Evolutionary conservation across 2,888 invertebrate genomes (phyloP).

Genomic region (Microplitis manilae): DNA sequence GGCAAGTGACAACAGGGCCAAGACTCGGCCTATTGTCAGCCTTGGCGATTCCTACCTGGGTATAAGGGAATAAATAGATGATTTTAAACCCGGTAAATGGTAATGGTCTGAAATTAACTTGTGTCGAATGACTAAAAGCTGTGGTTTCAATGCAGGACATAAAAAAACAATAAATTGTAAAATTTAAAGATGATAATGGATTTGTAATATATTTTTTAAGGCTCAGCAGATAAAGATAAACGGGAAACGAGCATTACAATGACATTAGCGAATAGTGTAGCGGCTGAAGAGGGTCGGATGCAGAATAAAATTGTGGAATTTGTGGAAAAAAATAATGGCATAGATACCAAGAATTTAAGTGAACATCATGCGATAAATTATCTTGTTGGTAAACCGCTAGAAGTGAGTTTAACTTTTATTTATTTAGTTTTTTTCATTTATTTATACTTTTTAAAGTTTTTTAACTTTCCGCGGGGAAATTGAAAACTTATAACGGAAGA

Average conservation of each 20-base stretch:
- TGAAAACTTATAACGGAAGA: not conserved
- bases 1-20: no score
- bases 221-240: not conserved
- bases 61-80: no score
- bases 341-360: slow-evolving; percentile 37
- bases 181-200: not conserved
- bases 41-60: no score
- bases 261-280: slow-evolving; percentile 36
- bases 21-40: no score
- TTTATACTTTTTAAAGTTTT: slow-evolving; percentile 24
- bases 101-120: no score
- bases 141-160: not conserved
- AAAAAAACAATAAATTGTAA: not conserved
- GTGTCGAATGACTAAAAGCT: no score
- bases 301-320: slow-evolving; percentile 62
- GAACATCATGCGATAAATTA: slow-evolving; percentile 74
- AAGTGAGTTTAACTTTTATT: slow-evolving; percentile 74
- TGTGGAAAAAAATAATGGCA: slow-evolving; percentile 36
- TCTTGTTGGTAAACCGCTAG: slow-evolving; percentile 86
- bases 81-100: no score
- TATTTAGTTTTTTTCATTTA: not conserved
- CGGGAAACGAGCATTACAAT: not conserved
- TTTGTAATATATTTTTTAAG: not conserved
- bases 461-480: slow-evolving; percentile 40
- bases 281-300: slow-evolving; percentile 78